A percentile compares a stretch with the other conserved stretches of the same genome.
phyloP scores from a whole-genome alignment of 2,888 invertebrate genomes.

The Diploptera punctata region DNA sequence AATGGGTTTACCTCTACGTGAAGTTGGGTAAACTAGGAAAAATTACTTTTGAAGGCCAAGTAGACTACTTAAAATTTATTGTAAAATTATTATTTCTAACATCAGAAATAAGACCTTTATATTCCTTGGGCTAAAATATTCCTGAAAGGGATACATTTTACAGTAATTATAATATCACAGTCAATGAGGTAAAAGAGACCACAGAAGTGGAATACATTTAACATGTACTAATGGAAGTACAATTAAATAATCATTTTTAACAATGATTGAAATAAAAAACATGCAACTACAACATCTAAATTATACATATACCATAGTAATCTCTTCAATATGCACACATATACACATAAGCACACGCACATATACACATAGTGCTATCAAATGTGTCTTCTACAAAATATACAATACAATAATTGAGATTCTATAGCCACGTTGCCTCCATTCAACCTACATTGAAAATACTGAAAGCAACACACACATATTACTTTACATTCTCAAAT shows the following conservation, averaged over 20 bases:
- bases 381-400: too few species aligned
- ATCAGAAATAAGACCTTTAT: neutral
- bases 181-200: neutral
- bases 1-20: neutral
- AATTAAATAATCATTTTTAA: neutral
- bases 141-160: neutral
- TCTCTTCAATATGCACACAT: too few species aligned
- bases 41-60: neutral
- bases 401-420: conserved; percentile 8
- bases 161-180: neutral
- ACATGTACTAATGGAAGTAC: neutral
- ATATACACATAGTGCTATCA: too few species aligned
- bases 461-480: neutral
- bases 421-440: neutral
- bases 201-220: neutral
- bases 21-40: neutral
- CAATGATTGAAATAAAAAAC: neutral
- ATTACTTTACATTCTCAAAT: neutral
- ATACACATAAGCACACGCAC: too few species aligned
- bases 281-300: too few species aligned
- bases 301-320: too few species aligned
- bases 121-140: neutral
- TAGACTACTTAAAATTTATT: neutral
- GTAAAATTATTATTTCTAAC: neutral
- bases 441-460: neutral